phyloP scores from a whole-genome alignment of 2,113 vertebrate species.

The Phylloscopus trochiloides region DNA sequence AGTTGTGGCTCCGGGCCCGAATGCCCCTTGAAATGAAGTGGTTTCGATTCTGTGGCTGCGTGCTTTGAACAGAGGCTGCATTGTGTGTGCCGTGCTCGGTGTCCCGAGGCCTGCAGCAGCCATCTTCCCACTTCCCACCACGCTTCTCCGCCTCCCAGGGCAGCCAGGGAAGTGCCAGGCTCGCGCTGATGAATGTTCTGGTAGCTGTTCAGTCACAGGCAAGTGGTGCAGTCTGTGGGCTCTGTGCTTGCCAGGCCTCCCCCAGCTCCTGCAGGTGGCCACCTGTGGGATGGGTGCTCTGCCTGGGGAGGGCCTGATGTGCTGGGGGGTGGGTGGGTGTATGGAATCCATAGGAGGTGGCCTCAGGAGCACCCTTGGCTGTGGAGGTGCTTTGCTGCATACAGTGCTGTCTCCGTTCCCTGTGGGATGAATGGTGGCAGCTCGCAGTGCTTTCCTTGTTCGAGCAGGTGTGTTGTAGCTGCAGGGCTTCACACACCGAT shows the following conservation, averaged over 20 bases:
- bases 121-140: neutral
- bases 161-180: neutral
- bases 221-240: neutral
- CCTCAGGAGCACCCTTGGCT: neutral
- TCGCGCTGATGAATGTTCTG: neutral
- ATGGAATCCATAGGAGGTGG: neutral
- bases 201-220: neutral
- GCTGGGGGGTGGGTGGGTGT: neutral
- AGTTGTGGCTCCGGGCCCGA: neutral
- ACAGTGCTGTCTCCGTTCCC: neutral
- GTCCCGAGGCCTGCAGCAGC: neutral
- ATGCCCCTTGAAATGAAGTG: slow-evolving; percentile 41
- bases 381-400: neutral
- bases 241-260: neutral
- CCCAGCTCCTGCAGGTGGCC: neutral
- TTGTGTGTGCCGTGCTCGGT: neutral
- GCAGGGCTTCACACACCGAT: neutral
- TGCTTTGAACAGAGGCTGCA: slow-evolving; percentile 4
- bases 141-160: neutral
- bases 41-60: neutral
- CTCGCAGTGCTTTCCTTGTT: neutral
- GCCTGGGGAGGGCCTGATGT: neutral
- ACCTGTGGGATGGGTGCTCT: fast-evolving
- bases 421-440: neutral
- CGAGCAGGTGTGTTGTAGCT: neutral